These are phyloP conservation scores for Syrphus vitripennis DNA, from an alignment of 2,888 invertebrate species.

Conservation along the genomic window DNA sequence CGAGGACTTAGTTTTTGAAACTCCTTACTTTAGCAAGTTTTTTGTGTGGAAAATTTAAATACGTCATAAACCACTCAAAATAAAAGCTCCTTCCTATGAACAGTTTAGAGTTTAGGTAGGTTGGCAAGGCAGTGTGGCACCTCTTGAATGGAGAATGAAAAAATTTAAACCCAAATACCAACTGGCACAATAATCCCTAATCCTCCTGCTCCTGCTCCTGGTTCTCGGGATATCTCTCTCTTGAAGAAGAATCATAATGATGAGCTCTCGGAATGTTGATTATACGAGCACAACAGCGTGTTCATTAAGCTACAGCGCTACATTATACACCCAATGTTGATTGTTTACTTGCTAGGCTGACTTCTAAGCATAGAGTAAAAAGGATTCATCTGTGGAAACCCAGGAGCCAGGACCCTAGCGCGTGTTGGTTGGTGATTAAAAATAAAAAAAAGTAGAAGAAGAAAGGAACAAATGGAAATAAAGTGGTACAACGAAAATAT, in stretches of 20 bases:
- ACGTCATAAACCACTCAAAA: slow-evolving; percentile 61
- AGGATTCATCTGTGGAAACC: slow-evolving; percentile 44
- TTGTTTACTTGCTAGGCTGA: slow-evolving; percentile 59
- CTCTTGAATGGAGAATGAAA: slow-evolving; percentile 34
- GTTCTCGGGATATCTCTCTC: slow-evolving; percentile 15
- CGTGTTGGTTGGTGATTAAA: slow-evolving; percentile 37
- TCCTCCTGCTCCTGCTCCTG: slow-evolving; percentile 46
- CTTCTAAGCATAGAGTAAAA: slow-evolving; percentile 42
- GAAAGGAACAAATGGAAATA: slow-evolving; percentile 20
- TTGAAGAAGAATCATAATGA: slow-evolving; percentile 46
- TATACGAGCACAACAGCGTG: slow-evolving; percentile 63
- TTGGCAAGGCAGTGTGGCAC: slow-evolving; percentile 23
- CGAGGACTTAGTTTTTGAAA: slow-evolving; percentile 30
- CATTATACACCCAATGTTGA: slow-evolving; percentile 28
- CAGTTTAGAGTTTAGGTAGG: background rate
- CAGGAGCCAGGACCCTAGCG: background rate
- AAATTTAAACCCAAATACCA: slow-evolving; percentile 31
- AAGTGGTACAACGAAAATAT: slow-evolving; percentile 50
- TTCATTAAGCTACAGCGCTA: slow-evolving; percentile 58
- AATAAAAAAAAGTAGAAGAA: slow-evolving; percentile 6
- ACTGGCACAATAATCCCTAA: slow-evolving; percentile 68
- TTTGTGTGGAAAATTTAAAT: slow-evolving; percentile 59
- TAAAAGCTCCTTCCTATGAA: slow-evolving; percentile 31
- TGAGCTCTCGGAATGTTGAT: slow-evolving; percentile 64
- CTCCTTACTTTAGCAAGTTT: slow-evolving; percentile 43